phyloP scores from a whole-genome alignment of 2,797 vertebrate genomes.

The Crax fasciolata region DNA sequence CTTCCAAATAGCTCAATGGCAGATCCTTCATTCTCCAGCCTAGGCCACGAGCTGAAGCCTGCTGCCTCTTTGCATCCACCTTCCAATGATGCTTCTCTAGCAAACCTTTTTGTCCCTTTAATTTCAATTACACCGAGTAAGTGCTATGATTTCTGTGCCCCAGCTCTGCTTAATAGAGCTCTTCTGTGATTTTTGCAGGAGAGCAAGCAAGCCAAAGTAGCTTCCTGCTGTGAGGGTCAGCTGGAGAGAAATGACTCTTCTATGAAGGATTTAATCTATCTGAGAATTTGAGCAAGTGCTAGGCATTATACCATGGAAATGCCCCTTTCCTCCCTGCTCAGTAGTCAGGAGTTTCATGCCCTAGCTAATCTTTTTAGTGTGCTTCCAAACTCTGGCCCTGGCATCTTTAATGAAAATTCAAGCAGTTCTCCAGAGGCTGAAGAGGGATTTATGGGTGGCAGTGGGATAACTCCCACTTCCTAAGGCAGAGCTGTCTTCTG shows the following conservation, averaged over 20 bases:
- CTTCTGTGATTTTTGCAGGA: background rate
- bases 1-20: slow-evolving; percentile 61
- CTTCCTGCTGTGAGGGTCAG: background rate
- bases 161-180: slow-evolving; percentile 1
- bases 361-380: background rate
- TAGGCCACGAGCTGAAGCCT: slow-evolving; percentile 62
- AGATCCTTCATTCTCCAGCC: slow-evolving; percentile 74
- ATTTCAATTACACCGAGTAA: slow-evolving; percentile 86
- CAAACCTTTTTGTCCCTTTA: slow-evolving; percentile 86
- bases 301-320: background rate
- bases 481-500: background rate
- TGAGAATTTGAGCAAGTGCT: background rate
- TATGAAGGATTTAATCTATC: background rate
- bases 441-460: background rate
- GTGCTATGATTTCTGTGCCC: slow-evolving; percentile 49
- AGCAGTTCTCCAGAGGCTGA: background rate
- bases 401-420: background rate
- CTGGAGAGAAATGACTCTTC: background rate
- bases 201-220: background rate
- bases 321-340: background rate
- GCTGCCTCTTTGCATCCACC: slow-evolving; percentile 53
- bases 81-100: slow-evolving; percentile 71
- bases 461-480: background rate
- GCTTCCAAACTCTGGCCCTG: background rate
- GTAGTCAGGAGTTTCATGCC: background rate